Conservation (phyloP, 64 coral and sea anemone genomes). For the Montipora foliosa region DNA sequence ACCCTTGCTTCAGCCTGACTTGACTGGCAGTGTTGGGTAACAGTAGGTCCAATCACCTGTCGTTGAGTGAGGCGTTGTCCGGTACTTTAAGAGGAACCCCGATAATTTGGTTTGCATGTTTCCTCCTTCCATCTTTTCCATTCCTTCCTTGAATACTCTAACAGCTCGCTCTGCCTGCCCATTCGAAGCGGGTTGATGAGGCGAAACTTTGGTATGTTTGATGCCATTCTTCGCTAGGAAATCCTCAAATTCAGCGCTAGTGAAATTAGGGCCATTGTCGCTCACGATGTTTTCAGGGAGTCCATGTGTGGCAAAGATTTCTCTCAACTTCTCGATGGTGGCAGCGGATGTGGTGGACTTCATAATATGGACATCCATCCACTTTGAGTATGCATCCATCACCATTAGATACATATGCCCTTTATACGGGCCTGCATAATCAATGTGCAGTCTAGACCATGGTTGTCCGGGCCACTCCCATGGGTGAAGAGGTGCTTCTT, state of each 20-base stretch:
- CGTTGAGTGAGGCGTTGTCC: constrained; percentile 45
- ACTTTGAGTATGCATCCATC: not conserved
- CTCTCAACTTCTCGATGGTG: constrained; percentile 2
- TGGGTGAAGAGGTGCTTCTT: constrained; percentile 3
- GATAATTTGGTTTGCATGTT: constrained; percentile 6
- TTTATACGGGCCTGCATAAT: not conserved
- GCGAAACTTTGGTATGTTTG: constrained; percentile 28
- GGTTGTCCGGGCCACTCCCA: not conserved
- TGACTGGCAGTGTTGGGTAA: constrained; percentile 24
- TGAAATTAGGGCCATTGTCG: constrained; percentile 44
- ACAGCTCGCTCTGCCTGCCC: constrained; percentile 28
- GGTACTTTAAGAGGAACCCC: constrained; percentile 38
- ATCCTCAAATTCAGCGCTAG: constrained; percentile 43
- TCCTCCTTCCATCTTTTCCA: constrained; percentile 34
- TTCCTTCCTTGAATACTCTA: constrained; percentile 26
- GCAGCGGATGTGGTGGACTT: not conserved
- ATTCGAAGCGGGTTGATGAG: constrained; percentile 51
- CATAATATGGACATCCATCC: constrained; percentile 7
- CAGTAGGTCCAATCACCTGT: constrained; percentile 35
- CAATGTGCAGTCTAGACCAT: not conserved
- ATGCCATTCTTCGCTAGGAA: constrained; percentile 40
- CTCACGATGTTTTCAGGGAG: not conserved
- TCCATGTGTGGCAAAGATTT: constrained; percentile 5
- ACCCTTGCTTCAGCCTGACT: constrained; percentile 6
- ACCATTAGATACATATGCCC: too few species aligned